Evolutionary conservation across 1,140 invertebrate genomes (phyloP), one percentile per base, ranked within the genome.

Genomic region (Eriosoma lanigerum): DNA sequence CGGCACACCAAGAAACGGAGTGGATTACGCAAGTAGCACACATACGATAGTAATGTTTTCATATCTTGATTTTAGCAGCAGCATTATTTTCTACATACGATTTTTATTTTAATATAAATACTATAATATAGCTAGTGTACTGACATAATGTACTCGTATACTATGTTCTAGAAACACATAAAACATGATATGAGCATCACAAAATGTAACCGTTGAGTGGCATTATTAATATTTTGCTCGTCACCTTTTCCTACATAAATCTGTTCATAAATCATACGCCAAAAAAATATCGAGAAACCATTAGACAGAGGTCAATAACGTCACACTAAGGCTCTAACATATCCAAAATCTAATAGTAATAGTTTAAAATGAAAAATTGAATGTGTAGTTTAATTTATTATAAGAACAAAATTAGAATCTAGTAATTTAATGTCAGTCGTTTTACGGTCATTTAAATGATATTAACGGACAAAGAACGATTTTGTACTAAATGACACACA

Each of bases 1-100:
- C n/a, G 15, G 38, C 54, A 60, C 32, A 58, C 73, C 29, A 44
- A 78, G 54, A 62, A 56, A 76, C n/a, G 52, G 56, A 60, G 44
- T 60, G 56, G 38, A 78, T 78, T 78, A 78, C 62, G 75, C 38
- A 78, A 78, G 75, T 78, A 60, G 75, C 54, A 78, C 73, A 76
- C 56, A 46, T 78, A 26, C 32, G 54, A 75, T 48, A 62, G 1
- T 24, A 17, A 60, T 73, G 15, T 73, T 54, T 73, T 73, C 48
- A 54, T 56, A 32, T 38, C 70, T 54, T 73, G 19, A 73, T 38
- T 73, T 54, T 24, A n/a, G 17, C 29, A 32, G 24, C 26, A 29
- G 32, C 21, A 68, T 24, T n/a, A 21, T 46, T 17, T 17, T 29
- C 9, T 54, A 54, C 52, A 66, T 15, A 46, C 13, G n/a, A 32